phyloP scores from a whole-genome alignment of 2,888 invertebrate genomes.

The Lasius fuliginosus region DNA sequence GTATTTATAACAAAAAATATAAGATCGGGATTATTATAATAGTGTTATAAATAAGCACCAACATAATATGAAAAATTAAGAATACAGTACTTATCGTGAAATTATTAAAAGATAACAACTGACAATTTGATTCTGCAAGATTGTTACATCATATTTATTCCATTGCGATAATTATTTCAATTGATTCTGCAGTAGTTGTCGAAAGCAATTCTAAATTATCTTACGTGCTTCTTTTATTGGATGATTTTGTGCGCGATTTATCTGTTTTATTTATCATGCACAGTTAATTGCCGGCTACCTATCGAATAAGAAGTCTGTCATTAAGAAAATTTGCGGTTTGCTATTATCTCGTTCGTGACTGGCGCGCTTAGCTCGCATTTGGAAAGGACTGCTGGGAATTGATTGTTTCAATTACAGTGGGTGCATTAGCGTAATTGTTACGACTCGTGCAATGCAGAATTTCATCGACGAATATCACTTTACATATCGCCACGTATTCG shows the following conservation, averaged over 20 bases:
- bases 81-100: neutral
- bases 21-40: neutral
- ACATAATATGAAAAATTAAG: neutral
- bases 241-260: conserved; percentile 35
- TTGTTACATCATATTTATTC: conserved; percentile 22
- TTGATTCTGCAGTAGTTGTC: neutral
- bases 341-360: conserved; percentile 70
- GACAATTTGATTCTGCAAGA: neutral
- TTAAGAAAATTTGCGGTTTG: conserved; percentile 54
- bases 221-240: conserved; percentile 29
- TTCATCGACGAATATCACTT: conserved; percentile 53
- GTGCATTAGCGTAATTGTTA: conserved; percentile 66
- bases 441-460: conserved; percentile 54
- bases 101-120: neutral
- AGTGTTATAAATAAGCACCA: neutral
- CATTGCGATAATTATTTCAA: conserved; percentile 5
- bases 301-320: conserved; percentile 55
- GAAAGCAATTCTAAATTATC: conserved; percentile 20
- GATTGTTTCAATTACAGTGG: conserved; percentile 70
- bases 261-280: conserved; percentile 45
- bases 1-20: neutral
- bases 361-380: conserved; percentile 54
- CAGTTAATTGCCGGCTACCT: conserved; percentile 46
- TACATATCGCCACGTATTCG: conserved; percentile 48
- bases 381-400: conserved; percentile 63